Conservation (phyloP, 2,113 vertebrate species). For the Gnathonemus echidnorhynchus region DNA sequence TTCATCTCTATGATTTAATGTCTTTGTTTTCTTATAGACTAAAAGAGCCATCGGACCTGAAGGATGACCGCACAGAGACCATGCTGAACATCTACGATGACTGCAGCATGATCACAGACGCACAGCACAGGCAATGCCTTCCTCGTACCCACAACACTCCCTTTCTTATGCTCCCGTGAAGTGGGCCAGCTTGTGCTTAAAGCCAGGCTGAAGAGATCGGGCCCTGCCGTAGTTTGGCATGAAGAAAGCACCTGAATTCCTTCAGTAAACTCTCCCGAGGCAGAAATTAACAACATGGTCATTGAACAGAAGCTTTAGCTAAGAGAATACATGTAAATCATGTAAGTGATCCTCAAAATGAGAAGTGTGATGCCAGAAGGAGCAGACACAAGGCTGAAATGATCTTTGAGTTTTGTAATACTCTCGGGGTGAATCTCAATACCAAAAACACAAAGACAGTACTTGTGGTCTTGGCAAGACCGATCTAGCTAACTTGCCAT, state of each 20-base stretch:
- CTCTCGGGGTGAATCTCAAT: neutral
- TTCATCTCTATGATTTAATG: neutral
- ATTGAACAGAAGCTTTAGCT: neutral
- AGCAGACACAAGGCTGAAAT: neutral
- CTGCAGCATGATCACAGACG: constrained; percentile 12
- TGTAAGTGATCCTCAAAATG: neutral
- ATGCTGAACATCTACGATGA: constrained; percentile 58
- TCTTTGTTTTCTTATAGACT: constrained; percentile 48
- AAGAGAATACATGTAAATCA: neutral
- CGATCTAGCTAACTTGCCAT: neutral
- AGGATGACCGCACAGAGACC: constrained; percentile 57
- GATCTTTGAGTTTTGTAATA: neutral
- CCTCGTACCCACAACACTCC: neutral
- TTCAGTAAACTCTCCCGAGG: neutral
- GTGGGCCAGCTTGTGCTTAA: neutral
- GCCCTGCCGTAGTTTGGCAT: neutral
- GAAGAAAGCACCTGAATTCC: neutral
- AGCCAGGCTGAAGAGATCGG: neutral
- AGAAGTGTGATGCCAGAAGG: neutral
- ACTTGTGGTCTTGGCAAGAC: neutral
- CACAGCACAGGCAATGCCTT: constrained; percentile 51
- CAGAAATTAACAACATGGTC: neutral
- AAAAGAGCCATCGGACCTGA: constrained; percentile 59
- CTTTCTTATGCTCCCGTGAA: neutral
- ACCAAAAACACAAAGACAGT: neutral